Conservation (phyloP, 1,140 invertebrate genomes). For the Dufourea novaeangliae region DNA sequence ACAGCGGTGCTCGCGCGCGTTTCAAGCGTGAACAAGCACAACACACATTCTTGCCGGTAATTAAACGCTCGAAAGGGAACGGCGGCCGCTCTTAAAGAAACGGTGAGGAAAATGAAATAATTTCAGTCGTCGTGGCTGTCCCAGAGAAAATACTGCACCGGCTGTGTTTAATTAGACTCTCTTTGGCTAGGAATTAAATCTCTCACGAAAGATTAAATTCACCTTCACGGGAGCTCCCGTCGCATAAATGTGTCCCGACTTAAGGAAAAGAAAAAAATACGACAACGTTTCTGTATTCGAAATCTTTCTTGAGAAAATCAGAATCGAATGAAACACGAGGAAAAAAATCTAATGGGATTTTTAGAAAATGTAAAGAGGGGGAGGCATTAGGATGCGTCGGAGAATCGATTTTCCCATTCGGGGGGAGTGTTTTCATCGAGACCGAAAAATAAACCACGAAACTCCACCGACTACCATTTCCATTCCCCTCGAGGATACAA, state of each 20-base stretch:
- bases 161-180: slow-evolving; percentile 1
- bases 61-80: background rate
- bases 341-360: no score
- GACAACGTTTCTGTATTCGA: background rate
- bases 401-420: background rate
- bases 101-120: slow-evolving; percentile 12
- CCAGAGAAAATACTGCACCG: background rate
- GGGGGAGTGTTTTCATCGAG: background rate
- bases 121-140: background rate
- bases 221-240: background rate
- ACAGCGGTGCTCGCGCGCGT: slow-evolving; percentile 4
- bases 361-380: background rate
- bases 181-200: background rate
- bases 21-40: background rate
- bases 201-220: slow-evolving; percentile 1
- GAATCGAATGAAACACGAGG: background rate
- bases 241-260: background rate
- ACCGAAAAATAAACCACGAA: background rate
- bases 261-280: background rate
- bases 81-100: background rate
- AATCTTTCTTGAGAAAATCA: background rate
- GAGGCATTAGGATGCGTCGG: background rate
- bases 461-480: background rate
- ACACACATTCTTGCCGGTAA: background rate
- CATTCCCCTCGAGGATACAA: background rate